Percentiles rank a stretch among this genome's conserved stretches.
Evolutionary conservation across 2,888 invertebrate species (phyloP).

Genomic region (Pherbina coryleti): DNA sequence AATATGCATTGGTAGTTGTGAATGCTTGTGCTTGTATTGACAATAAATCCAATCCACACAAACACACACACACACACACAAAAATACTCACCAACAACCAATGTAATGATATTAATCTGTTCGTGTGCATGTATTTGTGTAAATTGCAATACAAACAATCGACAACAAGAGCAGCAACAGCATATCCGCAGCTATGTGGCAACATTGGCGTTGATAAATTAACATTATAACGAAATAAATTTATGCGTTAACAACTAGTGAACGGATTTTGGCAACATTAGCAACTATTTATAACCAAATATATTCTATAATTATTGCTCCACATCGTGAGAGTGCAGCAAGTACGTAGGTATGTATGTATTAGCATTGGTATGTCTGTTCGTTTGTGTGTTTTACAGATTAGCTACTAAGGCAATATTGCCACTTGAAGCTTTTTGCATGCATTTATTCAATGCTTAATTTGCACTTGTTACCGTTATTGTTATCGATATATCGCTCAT

Average conservation of each 20-base stretch:
- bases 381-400: background rate
- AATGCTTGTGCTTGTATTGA: background rate
- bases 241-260: conserved; percentile 26
- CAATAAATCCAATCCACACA: conserved; percentile 10
- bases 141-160: background rate
- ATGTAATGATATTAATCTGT: background rate
- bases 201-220: conserved; percentile 26
- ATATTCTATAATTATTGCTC: background rate
- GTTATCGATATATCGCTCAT: no score
- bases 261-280: conserved; percentile 16
- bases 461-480: no score
- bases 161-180: no score
- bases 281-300: background rate
- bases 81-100: background rate
- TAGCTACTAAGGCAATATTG: background rate
- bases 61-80: background rate
- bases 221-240: conserved; percentile 27
- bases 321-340: background rate
- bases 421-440: background rate
- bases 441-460: no score
- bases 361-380: background rate
- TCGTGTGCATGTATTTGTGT: background rate
- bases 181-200: background rate
- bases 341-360: no score
- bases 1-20: conserved; percentile 11